Base-by-base conservation (phyloP, 2,888 invertebrate genomes). In the Trichacis sp. region DNA sequence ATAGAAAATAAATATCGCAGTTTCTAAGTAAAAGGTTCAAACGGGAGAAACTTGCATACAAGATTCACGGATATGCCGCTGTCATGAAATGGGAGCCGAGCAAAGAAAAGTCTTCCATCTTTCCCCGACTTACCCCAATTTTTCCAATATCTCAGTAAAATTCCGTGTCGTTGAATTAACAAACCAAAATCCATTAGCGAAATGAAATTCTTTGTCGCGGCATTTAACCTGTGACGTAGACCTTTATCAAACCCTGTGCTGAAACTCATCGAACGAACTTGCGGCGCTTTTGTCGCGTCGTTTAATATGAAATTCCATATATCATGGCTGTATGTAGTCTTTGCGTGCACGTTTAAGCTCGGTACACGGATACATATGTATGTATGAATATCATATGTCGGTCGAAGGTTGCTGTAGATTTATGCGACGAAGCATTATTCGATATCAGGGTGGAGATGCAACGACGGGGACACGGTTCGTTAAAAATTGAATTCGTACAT, bases 401-500 rank as follows among this genome's bases (percentile, higher is more conserved):
- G 63, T 59, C 60, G 57, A 58, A 63, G 62, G 64, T 65, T 51
- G 59, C 59, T 63, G 66, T 70, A 66, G 67, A 71, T 66, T 67
- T 71, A 69, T 71, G 57, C 65, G 58, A 54, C 60, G 60, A 59
- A 57, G 73, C 72, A 77, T 76, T 72, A 75, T 74, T 74, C 72
- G 67, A 70, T n/a, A n/a, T 70, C 70, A 66, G 68, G 67, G 62
- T 56, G 68, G 67, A 62, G 69, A 70, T 69, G 70, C 70, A 69
- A 64, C 53, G 68, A 63, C 66, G 68, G 72, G 77, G 73, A 73
- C 78, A 73, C 57, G 74, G 73, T 74, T 78, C 74, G 77, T 78
- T 78, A 78, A 78, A 78, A 78, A 77, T 76, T 76, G 77, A 77
- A 78, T 78, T 73, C 72, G 73, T 76, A n/a, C n/a, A 77, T 76